Evolutionary conservation across 2,888 invertebrate species (phyloP), one percentile per base, ranked within the genome.

Genomic region (Atethmia centrago): DNA sequence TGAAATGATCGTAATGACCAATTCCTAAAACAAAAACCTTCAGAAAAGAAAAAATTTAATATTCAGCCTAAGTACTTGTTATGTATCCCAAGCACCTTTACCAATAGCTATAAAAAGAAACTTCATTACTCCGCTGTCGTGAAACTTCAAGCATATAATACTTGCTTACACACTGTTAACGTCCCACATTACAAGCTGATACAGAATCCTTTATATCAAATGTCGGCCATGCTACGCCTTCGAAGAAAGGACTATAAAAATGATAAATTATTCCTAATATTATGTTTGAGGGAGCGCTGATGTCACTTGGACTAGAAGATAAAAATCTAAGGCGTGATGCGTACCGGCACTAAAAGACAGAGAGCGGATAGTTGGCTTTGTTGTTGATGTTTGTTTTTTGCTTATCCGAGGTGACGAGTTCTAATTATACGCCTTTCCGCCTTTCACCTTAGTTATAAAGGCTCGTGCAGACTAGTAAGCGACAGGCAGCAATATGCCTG

Each of bases 191-290:
- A 83, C 72, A 71, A 65, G 67, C 74, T 79, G 70, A 71, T 71
- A 78, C 70, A 75, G 63, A 75, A 74, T 67, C 68, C 45, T 63
- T 59, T 31, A 56, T 59, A 70, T 83, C 71, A 79, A 56, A 82
- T 67, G 49, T 79, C 66, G 7, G 45, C 36, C 51, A 70, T n/a
- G 16, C 25, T 51, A 56, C 40, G 67, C 45, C 45, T 67, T 47
- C 61, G 28, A 73, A 84, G 88, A 85, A 80, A 62, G 68, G 85
- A 82, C 85, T 82, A 88, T 90, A 90, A 89, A 90, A 87, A 83
- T 89, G 87, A 90, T 89, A 85, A 73, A 76, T 72, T 77, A 74
- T 77, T 74, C 64, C 64, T 77, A 74, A 64, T 77, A 80, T 80
- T 19, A 71, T 42, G 19, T 73, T 53, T 47, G 73, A 59, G 19